These are phyloP conservation scores for Exaiptasia diaphana DNA, from an alignment of 64 coral and sea anemone genomes.

Conservation along the genomic window DNA sequence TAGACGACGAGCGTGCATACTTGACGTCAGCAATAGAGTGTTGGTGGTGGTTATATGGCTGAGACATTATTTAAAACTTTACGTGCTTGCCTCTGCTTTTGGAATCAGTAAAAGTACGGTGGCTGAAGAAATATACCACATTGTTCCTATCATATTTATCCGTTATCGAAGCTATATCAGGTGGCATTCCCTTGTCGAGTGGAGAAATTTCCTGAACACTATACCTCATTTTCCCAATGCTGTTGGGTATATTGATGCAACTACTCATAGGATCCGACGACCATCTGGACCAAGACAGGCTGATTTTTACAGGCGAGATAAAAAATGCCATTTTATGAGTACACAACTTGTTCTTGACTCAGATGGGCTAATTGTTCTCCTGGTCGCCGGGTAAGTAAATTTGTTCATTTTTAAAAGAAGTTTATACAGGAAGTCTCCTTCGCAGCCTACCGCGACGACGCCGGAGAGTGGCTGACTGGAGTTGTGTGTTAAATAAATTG, in stretches of 20 bases:
- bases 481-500: background rate
- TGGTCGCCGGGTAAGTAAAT: background rate
- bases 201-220: slow-evolving; percentile 1
- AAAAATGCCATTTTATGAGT: slow-evolving; percentile 19
- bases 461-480: background rate
- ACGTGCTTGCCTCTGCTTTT: slow-evolving; percentile 25
- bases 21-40: slow-evolving; percentile 11
- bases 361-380: slow-evolving; percentile 1
- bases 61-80: slow-evolving; percentile 14
- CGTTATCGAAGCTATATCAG: slow-evolving; percentile 1
- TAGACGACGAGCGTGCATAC: slow-evolving; percentile 13
- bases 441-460: background rate
- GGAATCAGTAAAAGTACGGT: slow-evolving; percentile 29
- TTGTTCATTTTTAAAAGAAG: background rate
- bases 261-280: background rate
- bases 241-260: background rate
- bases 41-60: background rate
- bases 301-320: slow-evolving; percentile 30
- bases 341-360: background rate
- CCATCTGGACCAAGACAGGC: background rate
- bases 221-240: background rate
- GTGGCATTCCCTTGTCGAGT: slow-evolving; percentile 7
- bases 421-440: background rate
- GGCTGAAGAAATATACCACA: slow-evolving; percentile 40
- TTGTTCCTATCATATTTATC: slow-evolving; percentile 14